Base-by-base conservation (phyloP, 2,888 invertebrate genomes). In the Zaprionus bogoriensis region DNA sequence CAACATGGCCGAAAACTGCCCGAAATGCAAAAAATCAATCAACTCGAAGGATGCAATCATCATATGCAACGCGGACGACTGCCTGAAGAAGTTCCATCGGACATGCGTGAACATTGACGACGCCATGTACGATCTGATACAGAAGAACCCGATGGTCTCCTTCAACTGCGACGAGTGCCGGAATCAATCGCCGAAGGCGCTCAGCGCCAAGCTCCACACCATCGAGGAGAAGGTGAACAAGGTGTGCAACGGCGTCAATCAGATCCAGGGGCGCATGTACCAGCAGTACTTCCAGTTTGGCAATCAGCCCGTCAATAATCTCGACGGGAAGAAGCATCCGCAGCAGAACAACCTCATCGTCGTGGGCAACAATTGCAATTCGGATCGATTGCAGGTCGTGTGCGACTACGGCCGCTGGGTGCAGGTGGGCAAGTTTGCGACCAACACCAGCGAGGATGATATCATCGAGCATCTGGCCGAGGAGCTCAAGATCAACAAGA, bases 151-250 rank as follows among this genome's bases (percentile, higher is more conserved):
- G 14, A 74, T 88, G 82, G 82, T 89, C 61, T 83, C 88, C 44
- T 89, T 89, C 67, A 89, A 88, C 78, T 89, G 89, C 53, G 89
- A 89, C 63, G 89, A 89, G 50, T 89, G 89, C 65, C 74, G 87
- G 58, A 89, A 88, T 77, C 88, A 88, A 72, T 84, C 89, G 52
- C 79, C 88, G n/a, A 89, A 88, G 64, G 86, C 80, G 27, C 66
- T 89, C 55, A 77, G 81, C 41, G 67, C 73, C 69, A 89, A 89
- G 58, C 53, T 89, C 60, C 89, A 89, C 28, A 77, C 81, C 61
- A 88, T 89, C 78, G 89, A 89, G 75, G 89, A 89, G 72, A 89
- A 89, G 68, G 73, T 89, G 61, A 89, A 89, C 60, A 89, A 89
- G 74, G 86, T 89, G 67, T 88, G 84, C 76, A 89, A 88, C 54